These are phyloP conservation scores for Drosophila tanythrix DNA, from an alignment of 2,888 invertebrate genomes.

Conservation along the genomic window DNA sequence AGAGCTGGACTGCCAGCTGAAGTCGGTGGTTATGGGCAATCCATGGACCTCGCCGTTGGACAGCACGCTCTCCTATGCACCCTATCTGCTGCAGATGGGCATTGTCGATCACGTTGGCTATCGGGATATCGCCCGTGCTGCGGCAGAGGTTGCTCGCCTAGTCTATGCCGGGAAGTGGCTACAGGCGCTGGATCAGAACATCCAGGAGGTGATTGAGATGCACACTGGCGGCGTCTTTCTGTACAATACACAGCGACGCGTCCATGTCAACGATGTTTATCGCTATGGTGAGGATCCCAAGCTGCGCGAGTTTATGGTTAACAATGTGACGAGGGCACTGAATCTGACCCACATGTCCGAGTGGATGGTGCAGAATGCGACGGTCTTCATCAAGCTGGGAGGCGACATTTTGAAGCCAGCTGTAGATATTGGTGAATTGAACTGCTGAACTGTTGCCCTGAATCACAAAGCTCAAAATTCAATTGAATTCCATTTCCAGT, in stretches of 20 bases:
- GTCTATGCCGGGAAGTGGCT: constrained; percentile 87
- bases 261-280: constrained; percentile 86
- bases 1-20: constrained; percentile 88
- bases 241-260: constrained; percentile 87
- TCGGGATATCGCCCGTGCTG: constrained; percentile 86
- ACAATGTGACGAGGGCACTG: constrained; percentile 88
- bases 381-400: constrained; percentile 87
- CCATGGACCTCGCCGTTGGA: constrained; percentile 96
- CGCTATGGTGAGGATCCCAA: constrained; percentile 76
- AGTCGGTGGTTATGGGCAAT: constrained; percentile 93
- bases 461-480: not conserved
- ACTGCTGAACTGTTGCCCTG: not conserved
- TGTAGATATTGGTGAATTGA: constrained; percentile 87
- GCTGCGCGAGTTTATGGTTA: constrained; percentile 89
- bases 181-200: constrained; percentile 86
- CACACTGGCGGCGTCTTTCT: constrained; percentile 79
- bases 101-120: constrained; percentile 89
- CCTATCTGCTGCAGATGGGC: constrained; percentile 90
- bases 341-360: constrained; percentile 87
- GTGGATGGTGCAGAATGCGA: constrained; percentile 88
- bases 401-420: constrained; percentile 93
- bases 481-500: constrained; percentile 85
- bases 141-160: constrained; percentile 84
- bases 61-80: constrained; percentile 93
- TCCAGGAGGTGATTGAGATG: constrained; percentile 49